Evolutionary conservation across 2,888 invertebrate species (phyloP).

Genomic region (Elgonia sp.): DNA sequence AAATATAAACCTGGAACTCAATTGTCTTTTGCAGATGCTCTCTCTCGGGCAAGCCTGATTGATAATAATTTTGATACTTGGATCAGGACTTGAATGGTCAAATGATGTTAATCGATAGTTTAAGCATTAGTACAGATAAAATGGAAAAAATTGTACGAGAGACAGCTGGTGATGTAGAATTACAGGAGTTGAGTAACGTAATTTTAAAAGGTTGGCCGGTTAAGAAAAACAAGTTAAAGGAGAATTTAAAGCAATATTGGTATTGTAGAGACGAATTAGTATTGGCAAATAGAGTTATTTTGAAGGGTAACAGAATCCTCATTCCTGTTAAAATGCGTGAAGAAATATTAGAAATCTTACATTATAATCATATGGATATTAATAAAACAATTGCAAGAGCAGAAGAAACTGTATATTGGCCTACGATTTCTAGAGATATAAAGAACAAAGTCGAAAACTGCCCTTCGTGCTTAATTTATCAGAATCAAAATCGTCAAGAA

Average conservation of each 20-base stretch:
- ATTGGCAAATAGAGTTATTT: constrained; percentile 69
- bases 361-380: constrained; percentile 78
- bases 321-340: constrained; percentile 75
- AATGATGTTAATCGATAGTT: background rate
- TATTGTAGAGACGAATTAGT: constrained; percentile 37
- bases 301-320: constrained; percentile 72
- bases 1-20: constrained; percentile 78
- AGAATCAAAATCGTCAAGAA: constrained; percentile 73
- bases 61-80: constrained; percentile 1
- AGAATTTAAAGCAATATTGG: too few species aligned
- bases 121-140: background rate
- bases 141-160: background rate
- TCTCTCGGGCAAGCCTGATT: constrained; percentile 77
- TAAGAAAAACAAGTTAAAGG: background rate
- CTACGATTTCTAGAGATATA: constrained; percentile 74
- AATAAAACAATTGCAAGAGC: constrained; percentile 76
- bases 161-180: constrained; percentile 70
- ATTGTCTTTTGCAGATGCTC: constrained; percentile 80
- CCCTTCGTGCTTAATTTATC: constrained; percentile 75
- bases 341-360: constrained; percentile 77
- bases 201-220: constrained; percentile 19
- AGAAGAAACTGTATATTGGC: constrained; percentile 77
- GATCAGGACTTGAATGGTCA: background rate
- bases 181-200: background rate
- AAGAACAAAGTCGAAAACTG: constrained; percentile 73